These are phyloP conservation scores for Ichneumon xanthorius DNA, from an alignment of 2,888 invertebrate species.

Conservation along the genomic window DNA sequence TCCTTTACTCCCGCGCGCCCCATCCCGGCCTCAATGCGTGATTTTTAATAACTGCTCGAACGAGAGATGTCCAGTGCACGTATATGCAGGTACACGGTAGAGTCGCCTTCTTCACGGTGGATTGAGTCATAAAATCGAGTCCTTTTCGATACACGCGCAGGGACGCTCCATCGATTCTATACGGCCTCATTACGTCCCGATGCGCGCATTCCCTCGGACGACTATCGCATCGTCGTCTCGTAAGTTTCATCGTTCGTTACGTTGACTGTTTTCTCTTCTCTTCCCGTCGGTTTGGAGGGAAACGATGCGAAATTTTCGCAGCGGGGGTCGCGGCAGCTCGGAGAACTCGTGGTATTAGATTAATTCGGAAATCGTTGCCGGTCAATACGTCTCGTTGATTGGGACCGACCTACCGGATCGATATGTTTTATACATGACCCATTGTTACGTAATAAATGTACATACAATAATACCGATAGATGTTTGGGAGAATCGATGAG, in stretches of 20 bases:
- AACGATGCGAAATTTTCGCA: constrained; percentile 13
- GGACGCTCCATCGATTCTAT: constrained; percentile 35
- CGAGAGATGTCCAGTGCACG: constrained; percentile 1
- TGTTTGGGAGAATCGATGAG: neutral
- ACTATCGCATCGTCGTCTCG: neutral
- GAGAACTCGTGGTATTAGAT: neutral
- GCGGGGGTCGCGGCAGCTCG: neutral
- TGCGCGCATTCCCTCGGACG: constrained; percentile 14
- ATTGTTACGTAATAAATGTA: neutral
- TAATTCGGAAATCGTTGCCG: constrained; percentile 11
- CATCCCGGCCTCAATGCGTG: too few species aligned
- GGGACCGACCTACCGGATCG: neutral
- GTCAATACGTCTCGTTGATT: constrained; percentile 33
- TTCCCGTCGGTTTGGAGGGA: neutral
- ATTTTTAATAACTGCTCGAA: constrained; percentile 21
- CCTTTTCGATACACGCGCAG: neutral
- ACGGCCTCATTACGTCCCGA: constrained; percentile 28
- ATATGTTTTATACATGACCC: neutral
- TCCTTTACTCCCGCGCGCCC: neutral
- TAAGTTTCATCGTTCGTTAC: constrained; percentile 2
- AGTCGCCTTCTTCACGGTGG: neutral
- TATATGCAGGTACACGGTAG: neutral
- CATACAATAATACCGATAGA: neutral
- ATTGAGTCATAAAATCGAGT: constrained; percentile 51
- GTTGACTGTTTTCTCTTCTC: neutral